These are phyloP conservation scores for Drosophila sp. DNA, from an alignment of 1,140 invertebrate genomes.

Conservation along the genomic window DNA sequence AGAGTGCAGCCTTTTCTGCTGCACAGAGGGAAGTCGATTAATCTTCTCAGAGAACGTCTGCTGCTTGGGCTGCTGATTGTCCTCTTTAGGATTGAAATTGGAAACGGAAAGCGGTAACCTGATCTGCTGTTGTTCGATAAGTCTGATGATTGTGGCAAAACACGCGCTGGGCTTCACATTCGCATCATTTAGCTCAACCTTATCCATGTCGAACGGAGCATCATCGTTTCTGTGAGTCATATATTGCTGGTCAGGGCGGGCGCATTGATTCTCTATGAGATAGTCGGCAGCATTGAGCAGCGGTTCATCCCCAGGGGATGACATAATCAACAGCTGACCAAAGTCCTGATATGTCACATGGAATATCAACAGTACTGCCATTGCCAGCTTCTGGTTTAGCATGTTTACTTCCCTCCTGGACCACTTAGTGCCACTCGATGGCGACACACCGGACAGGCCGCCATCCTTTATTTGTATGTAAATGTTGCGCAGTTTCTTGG, in stretches of 20 bases:
- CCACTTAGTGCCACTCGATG: constrained; percentile 23
- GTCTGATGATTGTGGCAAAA: constrained; percentile 6
- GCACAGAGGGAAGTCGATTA: neutral
- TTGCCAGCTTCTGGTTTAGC: constrained; percentile 23
- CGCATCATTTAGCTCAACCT: constrained; percentile 37
- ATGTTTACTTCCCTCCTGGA: neutral
- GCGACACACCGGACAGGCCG: constrained; percentile 21
- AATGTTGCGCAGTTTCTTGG: neutral
- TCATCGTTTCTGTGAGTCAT: neutral
- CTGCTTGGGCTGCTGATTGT: neutral
- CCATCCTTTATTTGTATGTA: constrained; percentile 21
- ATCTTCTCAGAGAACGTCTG: neutral
- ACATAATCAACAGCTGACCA: constrained; percentile 37
- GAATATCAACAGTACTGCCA: neutral
- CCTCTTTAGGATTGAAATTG: neutral
- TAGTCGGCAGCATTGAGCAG: constrained; percentile 21
- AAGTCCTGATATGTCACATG: neutral
- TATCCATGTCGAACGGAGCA: neutral
- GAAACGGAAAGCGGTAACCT: neutral
- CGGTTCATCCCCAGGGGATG: no score
- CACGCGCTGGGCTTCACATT: neutral
- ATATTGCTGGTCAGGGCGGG: neutral
- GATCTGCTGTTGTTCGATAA: constrained; percentile 4
- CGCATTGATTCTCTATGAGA: constrained; percentile 19
- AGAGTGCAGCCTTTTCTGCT: neutral